Evolutionary conservation across 37 sponge, comb jelly and placozoan species (phyloP).

Genomic region (Halisarca cf. caerulea): DNA sequence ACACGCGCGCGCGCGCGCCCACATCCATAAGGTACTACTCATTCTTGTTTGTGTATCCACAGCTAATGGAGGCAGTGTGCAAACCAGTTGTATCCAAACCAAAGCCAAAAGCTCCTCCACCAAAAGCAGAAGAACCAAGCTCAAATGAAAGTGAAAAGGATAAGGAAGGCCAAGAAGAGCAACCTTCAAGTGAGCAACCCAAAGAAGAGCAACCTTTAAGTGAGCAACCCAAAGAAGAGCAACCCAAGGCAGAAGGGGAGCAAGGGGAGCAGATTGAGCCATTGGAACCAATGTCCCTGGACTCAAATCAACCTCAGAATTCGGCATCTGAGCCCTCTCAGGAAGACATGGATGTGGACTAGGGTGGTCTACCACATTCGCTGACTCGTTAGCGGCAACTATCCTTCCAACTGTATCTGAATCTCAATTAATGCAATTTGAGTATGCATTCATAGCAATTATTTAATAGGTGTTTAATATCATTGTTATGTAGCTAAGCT

Average conservation of each 20-base stretch:
- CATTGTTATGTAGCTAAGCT: too few relatives aligned
- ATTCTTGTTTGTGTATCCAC: neutral
- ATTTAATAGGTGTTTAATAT: too few relatives aligned
- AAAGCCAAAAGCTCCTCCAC: constrained; percentile 96
- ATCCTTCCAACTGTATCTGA: too few relatives aligned
- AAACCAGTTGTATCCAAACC: constrained; percentile 94
- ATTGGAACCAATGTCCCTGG: neutral
- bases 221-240: neutral
- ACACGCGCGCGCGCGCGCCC: too few relatives aligned
- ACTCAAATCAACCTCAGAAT: neutral
- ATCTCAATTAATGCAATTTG: too few relatives aligned
- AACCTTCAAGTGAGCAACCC: neutral
- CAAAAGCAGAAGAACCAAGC: constrained; percentile 49
- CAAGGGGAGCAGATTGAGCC: neutral
- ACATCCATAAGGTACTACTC: too few relatives aligned
- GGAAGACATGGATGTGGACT: constrained; percentile 31
- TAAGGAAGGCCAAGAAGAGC: constrained; percentile 24
- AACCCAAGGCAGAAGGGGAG: neutral
- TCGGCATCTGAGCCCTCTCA: neutral
- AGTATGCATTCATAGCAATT: too few relatives aligned
- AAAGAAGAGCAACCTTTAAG: neutral
- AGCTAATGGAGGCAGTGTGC: constrained; percentile 18
- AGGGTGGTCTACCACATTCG: too few relatives aligned
- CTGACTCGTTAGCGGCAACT: too few relatives aligned
- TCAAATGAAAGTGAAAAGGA: neutral